phyloP scores from a whole-genome alignment of 2,888 invertebrate genomes.

The Caenorhabditis auriculariae region DNA sequence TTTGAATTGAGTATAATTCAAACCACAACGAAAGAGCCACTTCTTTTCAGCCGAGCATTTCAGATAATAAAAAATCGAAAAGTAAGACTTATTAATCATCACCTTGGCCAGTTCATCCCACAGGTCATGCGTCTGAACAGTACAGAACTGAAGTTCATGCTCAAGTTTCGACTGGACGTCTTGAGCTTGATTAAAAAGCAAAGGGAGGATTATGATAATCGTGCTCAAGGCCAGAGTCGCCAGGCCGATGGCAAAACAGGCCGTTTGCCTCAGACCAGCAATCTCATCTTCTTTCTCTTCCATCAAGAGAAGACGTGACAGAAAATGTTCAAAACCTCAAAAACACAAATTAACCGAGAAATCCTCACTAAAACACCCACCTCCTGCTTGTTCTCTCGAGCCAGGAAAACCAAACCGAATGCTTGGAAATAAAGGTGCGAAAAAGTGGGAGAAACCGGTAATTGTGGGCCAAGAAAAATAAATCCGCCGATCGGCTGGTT shows the following conservation, averaged over 20 bases:
- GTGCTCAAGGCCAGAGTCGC: slow-evolving; percentile 5
- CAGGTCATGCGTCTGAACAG: slow-evolving; percentile 22
- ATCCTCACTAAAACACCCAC: no score
- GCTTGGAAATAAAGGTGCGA: no score
- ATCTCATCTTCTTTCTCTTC: slow-evolving; percentile 18
- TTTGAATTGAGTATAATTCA: no score
- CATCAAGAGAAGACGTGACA: slow-evolving; percentile 2
- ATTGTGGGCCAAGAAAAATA: no score
- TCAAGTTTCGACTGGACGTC: slow-evolving; percentile 23
- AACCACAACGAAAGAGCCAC: no score
- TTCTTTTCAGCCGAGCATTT: no score
- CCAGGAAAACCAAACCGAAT: no score
- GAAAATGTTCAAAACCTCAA: slow-evolving; percentile 1
- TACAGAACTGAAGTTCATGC: slow-evolving; percentile 24
- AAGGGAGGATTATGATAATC: slow-evolving; percentile 3
- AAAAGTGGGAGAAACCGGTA: no score
- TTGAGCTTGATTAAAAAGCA: slow-evolving; percentile 6
- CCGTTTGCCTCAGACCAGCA: slow-evolving; percentile 7
- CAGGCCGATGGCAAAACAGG: slow-evolving; percentile 15
- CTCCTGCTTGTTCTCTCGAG: no score
- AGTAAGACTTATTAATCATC: not conserved
- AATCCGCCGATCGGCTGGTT: no score
- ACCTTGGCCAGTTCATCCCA: slow-evolving; percentile 31
- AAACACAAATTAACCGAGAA: slow-evolving; percentile 17
- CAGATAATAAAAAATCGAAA: not conserved